Conservation (phyloP, 2,113 vertebrate species). For the Ctenomys sociabilis region DNA sequence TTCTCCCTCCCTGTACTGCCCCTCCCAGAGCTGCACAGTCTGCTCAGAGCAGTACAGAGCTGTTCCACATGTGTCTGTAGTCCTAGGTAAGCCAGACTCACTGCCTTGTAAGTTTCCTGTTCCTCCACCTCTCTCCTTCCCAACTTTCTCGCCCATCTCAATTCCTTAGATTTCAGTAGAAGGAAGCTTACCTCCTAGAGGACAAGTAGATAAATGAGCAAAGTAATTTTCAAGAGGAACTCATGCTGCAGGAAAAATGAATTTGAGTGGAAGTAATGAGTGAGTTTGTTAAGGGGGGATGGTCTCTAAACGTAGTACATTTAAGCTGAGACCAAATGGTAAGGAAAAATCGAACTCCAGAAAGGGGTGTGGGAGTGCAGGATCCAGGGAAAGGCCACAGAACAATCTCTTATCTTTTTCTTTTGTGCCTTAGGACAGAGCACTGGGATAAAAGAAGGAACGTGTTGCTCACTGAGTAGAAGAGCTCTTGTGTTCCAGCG, state of each 20-base stretch:
- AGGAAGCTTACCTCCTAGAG: neutral
- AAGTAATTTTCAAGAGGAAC: constrained; percentile 7
- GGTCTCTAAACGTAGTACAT: neutral
- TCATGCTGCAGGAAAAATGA: neutral
- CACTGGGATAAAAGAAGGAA: neutral
- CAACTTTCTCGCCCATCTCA: neutral
- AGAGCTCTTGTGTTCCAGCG: neutral
- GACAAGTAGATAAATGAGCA: neutral
- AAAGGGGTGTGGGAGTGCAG: neutral
- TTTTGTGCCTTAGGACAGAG: neutral
- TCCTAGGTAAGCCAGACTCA: neutral
- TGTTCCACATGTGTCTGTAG: neutral
- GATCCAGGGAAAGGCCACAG: neutral
- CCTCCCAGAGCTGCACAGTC: neutral
- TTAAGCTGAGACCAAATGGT: neutral
- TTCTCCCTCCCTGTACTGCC: rapidly evolving
- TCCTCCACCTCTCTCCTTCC: neutral
- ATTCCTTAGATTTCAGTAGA: neutral
- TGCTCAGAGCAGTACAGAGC: neutral
- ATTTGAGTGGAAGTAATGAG: neutral
- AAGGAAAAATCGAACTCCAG: neutral
- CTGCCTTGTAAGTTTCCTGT: neutral
- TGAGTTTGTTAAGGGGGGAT: neutral
- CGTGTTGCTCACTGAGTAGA: neutral
- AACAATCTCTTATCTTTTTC: no score